Evolutionary conservation across 2,888 invertebrate species (phyloP), one percentile per base, ranked within the genome.

Genomic region (Eucriotettix oculatus): DNA sequence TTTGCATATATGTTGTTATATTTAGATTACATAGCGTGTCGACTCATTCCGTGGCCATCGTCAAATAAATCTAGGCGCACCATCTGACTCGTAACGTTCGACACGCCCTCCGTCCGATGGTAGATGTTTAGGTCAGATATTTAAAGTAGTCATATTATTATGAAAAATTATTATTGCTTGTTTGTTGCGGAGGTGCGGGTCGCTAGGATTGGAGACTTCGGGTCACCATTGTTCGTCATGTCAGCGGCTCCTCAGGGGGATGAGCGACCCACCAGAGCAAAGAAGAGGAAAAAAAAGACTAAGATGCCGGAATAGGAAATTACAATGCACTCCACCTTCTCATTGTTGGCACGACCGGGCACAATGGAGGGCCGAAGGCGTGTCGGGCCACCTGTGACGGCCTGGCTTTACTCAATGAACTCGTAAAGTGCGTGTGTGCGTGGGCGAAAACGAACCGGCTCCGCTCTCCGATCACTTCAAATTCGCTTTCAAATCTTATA

Each of bases 131-230:
- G 55, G 29, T 41, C 54, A 16, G 55, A 55, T 55, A 55, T 40
- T 41, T 40, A 55, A 55, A 55, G 41, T 55, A 55, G 40, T 55
- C 55, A 40, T 40, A 55, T 55, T 54, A 54, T 54, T 55, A 55
- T 14, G 55, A 55, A 14, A 40, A 55, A 55, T 55, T 55, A 55
- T 55, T 55, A 55, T 55, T 55, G 41, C 55, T 55, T 41, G 55
- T 55, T 55, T 55, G 55, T 55, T 55, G 41, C 40, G n/a, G 41
- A 55, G n/a, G 16, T 29, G 40, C 12, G 41, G 41, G 11, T 12
- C 40, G 41, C 14, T 11, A n/a, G 55, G 40, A 41, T 48, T n/a
- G 48, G 14, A n/a, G 48, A 48, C 48, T n/a, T 48, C 14, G 48
- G n/a, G 48, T 14, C 48, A 48, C 48, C 48, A 48, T 48, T 48